Percentiles rank a stretch among this genome's conserved stretches.
phyloP scores from a whole-genome alignment of 92 coral and sea anemone species.

The Siderastrea radians region DNA sequence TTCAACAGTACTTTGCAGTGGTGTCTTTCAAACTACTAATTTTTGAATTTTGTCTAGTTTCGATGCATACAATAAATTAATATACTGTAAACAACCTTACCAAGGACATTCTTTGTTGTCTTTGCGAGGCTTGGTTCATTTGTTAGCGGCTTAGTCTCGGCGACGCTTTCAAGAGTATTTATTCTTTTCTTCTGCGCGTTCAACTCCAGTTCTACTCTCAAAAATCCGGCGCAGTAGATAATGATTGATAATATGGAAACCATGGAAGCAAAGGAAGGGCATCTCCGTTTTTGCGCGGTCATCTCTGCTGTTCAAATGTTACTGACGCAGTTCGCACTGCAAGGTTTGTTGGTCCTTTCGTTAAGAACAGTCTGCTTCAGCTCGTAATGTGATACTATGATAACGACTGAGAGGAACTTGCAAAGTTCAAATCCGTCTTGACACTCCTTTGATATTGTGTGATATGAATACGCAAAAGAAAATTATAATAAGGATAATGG shows the following conservation, averaged over 20 bases:
- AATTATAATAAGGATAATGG: too few relatives aligned
- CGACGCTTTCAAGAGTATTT: background rate
- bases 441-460: background rate
- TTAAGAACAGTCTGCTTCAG: background rate
- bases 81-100: background rate
- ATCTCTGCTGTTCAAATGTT: background rate
- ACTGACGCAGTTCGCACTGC: background rate
- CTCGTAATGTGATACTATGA: background rate
- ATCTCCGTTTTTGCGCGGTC: background rate
- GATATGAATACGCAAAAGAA: too few relatives aligned
- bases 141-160: background rate
- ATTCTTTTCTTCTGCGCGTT: background rate
- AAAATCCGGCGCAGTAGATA: constrained; percentile 5
- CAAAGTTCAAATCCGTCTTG: background rate
- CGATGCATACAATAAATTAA: too few relatives aligned
- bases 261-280: background rate
- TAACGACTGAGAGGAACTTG: background rate
- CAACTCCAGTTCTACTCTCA: constrained; percentile 12
- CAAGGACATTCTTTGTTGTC: background rate
- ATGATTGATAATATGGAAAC: background rate
- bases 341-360: background rate
- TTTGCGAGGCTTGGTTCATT: background rate
- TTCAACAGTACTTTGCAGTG: too few relatives aligned
- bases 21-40: too few relatives aligned
- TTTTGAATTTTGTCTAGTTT: too few relatives aligned